phyloP scores from a whole-genome alignment of 23 tunicate species.

The Corella eumyota region DNA sequence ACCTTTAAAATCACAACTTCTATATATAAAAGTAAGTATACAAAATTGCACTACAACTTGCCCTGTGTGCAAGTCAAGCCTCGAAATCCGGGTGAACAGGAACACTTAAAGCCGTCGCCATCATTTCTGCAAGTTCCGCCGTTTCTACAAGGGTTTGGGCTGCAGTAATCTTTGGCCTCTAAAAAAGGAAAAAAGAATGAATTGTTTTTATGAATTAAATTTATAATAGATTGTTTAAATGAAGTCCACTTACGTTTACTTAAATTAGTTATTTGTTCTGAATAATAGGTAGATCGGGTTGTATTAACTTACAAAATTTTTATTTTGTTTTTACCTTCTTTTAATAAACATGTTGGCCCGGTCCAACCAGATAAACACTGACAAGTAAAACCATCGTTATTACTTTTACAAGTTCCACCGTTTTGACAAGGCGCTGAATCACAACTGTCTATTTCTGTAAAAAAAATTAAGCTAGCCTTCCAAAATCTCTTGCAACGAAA shows the following conservation, averaged over 20 bases:
- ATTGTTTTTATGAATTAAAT: background rate
- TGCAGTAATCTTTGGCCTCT: slow-evolving; percentile 35
- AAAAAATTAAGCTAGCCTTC: background rate
- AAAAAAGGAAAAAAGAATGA: background rate
- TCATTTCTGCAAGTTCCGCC: slow-evolving; percentile 37
- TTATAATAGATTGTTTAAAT: no score
- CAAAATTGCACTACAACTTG: slow-evolving; percentile 1
- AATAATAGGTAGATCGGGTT: no score
- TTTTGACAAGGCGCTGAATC: slow-evolving; percentile 43
- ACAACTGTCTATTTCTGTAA: slow-evolving; percentile 13
- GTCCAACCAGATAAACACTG: slow-evolving; percentile 43
- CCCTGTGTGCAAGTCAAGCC: slow-evolving; percentile 73
- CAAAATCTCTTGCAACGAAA: no score
- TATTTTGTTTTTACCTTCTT: slow-evolving; percentile 7
- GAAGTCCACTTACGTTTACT: no score
- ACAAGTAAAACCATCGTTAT: slow-evolving; percentile 14
- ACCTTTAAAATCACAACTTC: background rate
- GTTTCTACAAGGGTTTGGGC: slow-evolving; percentile 55
- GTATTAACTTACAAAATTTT: no score
- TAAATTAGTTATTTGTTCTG: no score
- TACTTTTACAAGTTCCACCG: slow-evolving; percentile 39
- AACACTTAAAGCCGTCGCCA: slow-evolving; percentile 36
- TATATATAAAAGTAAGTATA: background rate
- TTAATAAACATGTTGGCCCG: slow-evolving; percentile 30
- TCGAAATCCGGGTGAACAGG: slow-evolving; percentile 58